Evolutionary conservation across 2,888 invertebrate species (phyloP).

Genomic region (Psococerastis gibbosa): DNA sequence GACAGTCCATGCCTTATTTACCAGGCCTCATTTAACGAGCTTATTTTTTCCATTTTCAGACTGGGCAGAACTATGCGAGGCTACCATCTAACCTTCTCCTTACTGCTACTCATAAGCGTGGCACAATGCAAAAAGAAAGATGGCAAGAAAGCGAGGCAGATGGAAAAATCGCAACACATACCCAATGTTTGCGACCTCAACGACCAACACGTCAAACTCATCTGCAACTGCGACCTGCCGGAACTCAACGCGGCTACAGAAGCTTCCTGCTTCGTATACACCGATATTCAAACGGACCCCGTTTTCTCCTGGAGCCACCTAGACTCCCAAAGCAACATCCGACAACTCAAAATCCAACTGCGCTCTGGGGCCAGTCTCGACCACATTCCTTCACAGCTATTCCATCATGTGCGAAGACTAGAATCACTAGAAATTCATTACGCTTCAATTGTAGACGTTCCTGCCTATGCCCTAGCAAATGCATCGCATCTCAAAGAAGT

Average conservation of each 20-base stretch:
- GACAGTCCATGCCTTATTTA: too few relatives aligned
- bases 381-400: slow-evolving; percentile 50
- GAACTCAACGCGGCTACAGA: slow-evolving; percentile 39
- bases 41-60: too few relatives aligned
- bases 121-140: background rate
- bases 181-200: slow-evolving; percentile 3
- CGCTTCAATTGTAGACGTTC: slow-evolving; percentile 47
- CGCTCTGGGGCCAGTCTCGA: slow-evolving; percentile 46
- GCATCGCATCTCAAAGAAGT: slow-evolving; percentile 46
- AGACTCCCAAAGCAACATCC: slow-evolving; percentile 42
- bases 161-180: background rate
- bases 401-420: slow-evolving; percentile 44
- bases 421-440: slow-evolving; percentile 50
- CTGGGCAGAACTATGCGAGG: too few relatives aligned
- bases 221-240: slow-evolving; percentile 44
- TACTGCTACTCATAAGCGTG: background rate
- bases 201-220: background rate
- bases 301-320: slow-evolving; percentile 49
- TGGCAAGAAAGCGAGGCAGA: background rate
- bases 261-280: slow-evolving; percentile 62
- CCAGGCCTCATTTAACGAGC: too few relatives aligned
- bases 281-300: slow-evolving; percentile 42
- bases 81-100: too few relatives aligned
- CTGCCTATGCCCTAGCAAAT: slow-evolving; percentile 54
- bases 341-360: slow-evolving; percentile 50